Percentiles rank a stretch among this genome's conserved stretches.
Evolutionary conservation across 2,797 vertebrate genomes (phyloP).

Genomic region (Neoniphon sammara): DNA sequence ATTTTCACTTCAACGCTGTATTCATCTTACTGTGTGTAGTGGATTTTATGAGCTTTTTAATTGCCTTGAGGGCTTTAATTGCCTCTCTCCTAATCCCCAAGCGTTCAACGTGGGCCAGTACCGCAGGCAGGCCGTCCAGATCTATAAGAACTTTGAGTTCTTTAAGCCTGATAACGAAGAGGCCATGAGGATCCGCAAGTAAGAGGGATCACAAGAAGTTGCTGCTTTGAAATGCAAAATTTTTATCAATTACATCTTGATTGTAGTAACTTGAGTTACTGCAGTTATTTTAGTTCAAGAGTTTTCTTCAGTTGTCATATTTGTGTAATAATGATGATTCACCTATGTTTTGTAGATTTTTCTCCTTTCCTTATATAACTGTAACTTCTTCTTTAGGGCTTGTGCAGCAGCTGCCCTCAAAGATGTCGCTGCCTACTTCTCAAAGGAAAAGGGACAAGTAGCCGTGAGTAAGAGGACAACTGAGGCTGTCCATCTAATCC

Average conservation of each 20-base stretch:
- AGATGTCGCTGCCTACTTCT: constrained; percentile 87
- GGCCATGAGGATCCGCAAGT: constrained; percentile 91
- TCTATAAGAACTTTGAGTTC: constrained; percentile 92
- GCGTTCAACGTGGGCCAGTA: constrained; percentile 96
- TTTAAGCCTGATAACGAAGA: constrained; percentile 91
- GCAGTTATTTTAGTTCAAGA: neutral
- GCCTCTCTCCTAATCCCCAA: constrained; percentile 53
- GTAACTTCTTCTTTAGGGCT: constrained; percentile 78
- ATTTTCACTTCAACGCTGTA: neutral
- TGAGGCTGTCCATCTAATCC: constrained; percentile 37
- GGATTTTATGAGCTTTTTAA: too few species aligned
- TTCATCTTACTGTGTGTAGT: too few species aligned
- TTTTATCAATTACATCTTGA: neutral
- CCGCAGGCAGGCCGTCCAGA: constrained; percentile 88
- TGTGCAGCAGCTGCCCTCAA: constrained; percentile 89
- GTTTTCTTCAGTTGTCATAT: too few species aligned
- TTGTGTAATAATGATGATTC: neutral
- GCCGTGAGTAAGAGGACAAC: constrained; percentile 84
- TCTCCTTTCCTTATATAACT: neutral
- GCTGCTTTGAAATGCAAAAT: neutral
- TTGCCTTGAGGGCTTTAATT: neutral
- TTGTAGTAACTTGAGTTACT: neutral
- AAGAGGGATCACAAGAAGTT: constrained; percentile 30
- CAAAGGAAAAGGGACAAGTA: constrained; percentile 87
- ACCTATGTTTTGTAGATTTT: constrained; percentile 9